phyloP scores from a whole-genome alignment of 64 coral and sea anemone genomes.

The Actinia equina region DNA sequence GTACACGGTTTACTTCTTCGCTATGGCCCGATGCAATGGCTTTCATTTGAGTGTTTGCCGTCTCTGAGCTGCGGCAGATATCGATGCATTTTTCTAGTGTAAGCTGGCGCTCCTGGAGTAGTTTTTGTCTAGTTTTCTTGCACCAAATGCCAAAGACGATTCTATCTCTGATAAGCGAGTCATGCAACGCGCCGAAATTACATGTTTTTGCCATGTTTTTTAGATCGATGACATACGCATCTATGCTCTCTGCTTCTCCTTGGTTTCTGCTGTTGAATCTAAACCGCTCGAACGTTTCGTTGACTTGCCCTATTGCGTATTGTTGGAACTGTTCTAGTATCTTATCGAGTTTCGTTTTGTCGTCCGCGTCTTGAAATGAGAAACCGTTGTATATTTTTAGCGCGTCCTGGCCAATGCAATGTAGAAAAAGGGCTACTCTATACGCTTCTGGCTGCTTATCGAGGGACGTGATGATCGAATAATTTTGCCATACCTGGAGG shows the following conservation, averaged over 20 bases:
- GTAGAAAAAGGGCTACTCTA: background rate
- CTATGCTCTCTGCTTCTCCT: too few species aligned
- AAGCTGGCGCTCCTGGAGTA: background rate
- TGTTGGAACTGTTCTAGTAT: slow-evolving; percentile 5
- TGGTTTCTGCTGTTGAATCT: background rate
- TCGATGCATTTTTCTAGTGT: slow-evolving; percentile 6
- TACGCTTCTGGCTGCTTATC: background rate
- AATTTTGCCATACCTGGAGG: slow-evolving; percentile 20
- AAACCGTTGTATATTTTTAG: slow-evolving; percentile 15
- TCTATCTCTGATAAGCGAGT: background rate
- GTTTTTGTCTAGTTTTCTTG: background rate
- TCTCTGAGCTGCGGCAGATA: background rate
- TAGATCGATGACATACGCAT: too few species aligned
- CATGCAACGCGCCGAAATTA: background rate
- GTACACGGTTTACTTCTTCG: background rate
- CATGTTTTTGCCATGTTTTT: background rate
- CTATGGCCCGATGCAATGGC: background rate
- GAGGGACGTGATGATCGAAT: slow-evolving; percentile 9
- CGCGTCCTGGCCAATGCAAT: background rate
- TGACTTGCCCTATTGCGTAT: slow-evolving; percentile 8
- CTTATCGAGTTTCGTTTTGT: background rate
- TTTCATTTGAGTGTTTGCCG: background rate
- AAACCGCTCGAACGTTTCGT: slow-evolving; percentile 1
- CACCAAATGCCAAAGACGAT: slow-evolving; percentile 1
- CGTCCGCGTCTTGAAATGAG: background rate